Evolutionary conservation across 2,113 vertebrate species (phyloP), one percentile per base, ranked within the genome.

Genomic region (Lophura nycthemera): DNA sequence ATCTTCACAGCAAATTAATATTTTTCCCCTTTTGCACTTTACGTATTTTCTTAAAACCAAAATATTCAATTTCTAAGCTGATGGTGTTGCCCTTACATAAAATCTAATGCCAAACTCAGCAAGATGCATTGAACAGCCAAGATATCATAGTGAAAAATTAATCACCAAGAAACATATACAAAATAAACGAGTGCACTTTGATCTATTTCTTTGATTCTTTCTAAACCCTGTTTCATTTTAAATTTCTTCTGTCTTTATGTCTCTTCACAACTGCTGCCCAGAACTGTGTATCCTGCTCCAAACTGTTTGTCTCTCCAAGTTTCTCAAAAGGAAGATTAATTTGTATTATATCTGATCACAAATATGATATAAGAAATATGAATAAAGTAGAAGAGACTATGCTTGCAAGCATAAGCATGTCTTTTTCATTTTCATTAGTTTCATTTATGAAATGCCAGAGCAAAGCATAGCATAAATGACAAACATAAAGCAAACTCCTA

Each of bases 361-460:
- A 65, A 71, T 19, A 52, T 16, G 38, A 78, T 61, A 79, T 32
- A 90, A 67, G 22, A 30, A 71, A 50, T n/a, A 76, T 11, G 64
- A 79, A 57, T 45, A 80, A 83, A 10, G 66, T 40, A 21, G 14
- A 57, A n/a, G 47, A 65, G 6, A 54, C 32, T 73, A 21, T 42
- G 17, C 42, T 91, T 81, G 0, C 0, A 52, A 71, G 32, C 14
- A 61, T 25, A 71, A 20, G 29, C 10, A 14, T 6, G 6, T 47
- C 5, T n/a, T 64, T 79, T 74, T 61, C 63, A 20, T 47, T 89
- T 75, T 70, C 16, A 32, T 79, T 85, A 66, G 3, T 87, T 78
- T 70, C 14, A 24, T 79, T 89, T 66, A 3, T 77, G 56, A 79
- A 91, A 67, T 80, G 40, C 8, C 27, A 92, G 13, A 42, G 7